Evolutionary conservation across 2,113 vertebrate genomes (phyloP), one percentile per base, ranked within the genome.

Genomic region (Gobius niger): DNA sequence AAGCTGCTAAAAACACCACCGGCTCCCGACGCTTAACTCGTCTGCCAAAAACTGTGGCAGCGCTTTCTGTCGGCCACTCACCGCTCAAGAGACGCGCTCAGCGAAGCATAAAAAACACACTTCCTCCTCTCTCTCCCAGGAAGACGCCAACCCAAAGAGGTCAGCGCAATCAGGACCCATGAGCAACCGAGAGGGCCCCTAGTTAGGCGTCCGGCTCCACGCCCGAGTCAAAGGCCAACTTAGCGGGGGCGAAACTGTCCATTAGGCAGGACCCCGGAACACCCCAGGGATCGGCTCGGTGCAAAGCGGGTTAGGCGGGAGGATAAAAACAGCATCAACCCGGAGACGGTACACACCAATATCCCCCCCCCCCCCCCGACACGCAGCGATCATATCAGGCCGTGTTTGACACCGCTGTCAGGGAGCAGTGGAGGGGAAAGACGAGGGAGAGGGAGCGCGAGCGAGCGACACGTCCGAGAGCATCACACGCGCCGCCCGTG

Each of bases 121-220:
- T 72, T 57, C 65, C 73, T 65, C 24, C 60, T 66, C 74, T 47
- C 68, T 70, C 83, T 75, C 86, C 87, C 85, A 78, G 76, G 65
- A 75, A 87, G 87, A 84, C 73, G 56, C 24, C 24, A 76, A 80
- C 84, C 85, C 86, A 76, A 34, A 34, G 83, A 84, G 89, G 90
- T 93, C 90, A 91, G 77, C 14, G 54, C 87, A 89, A 93, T 92
- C 88, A 92, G 83, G 86, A 85, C 86, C 89, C 83, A 91, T 90
- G 87, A 92, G 87, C 87, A 87, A 91, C 85, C 24, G 5, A 89
- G 78, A 83, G 84, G 81, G 88, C 75, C 82, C 54, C 79, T 85
- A 81, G 83, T 89, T 88, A 91, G 89, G 82, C 81, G 66, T 82
- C 85, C 84, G 51, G 77, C 83, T 81, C 85, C 81, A 76, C 78